Evolutionary conservation across 2,797 vertebrate genomes (phyloP).

Genomic region (Tamandua tetradactyla): DNA sequence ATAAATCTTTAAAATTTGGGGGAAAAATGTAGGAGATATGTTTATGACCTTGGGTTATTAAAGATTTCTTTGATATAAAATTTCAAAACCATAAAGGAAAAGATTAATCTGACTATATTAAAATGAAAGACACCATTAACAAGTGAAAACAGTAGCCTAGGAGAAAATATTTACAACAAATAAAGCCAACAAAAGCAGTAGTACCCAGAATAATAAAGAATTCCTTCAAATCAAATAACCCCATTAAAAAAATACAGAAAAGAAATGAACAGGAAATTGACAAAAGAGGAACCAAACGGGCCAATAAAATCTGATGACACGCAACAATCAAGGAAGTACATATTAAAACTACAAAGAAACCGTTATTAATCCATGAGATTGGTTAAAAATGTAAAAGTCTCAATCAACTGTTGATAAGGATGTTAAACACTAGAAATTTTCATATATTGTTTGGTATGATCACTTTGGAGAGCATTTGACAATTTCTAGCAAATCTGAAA

Average conservation of each 20-base stretch:
- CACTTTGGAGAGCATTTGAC: background rate
- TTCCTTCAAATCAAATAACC: constrained; percentile 31
- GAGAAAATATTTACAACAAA: background rate
- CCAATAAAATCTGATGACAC: background rate
- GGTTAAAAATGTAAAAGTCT: background rate
- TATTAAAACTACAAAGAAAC: constrained; percentile 28
- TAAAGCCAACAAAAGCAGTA: background rate
- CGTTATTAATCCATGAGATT: background rate
- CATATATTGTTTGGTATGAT: background rate
- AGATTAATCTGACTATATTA: background rate
- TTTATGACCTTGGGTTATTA: background rate
- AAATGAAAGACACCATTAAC: constrained; percentile 43
- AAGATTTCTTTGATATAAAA: constrained; percentile 9
- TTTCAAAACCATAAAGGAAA: background rate
- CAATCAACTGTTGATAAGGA: background rate
- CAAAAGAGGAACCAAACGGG: background rate
- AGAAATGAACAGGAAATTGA: background rate
- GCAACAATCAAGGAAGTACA: background rate
- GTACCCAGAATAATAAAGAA: constrained; percentile 13
- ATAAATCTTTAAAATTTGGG: background rate
- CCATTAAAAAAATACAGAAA: background rate
- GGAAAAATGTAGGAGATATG: background rate
- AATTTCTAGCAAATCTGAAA: background rate
- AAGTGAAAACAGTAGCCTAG: constrained; percentile 23
- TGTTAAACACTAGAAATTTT: background rate